Evolutionary conservation across 2,888 invertebrate genomes (phyloP).

Genomic region (Eupithecia inturbata): DNA sequence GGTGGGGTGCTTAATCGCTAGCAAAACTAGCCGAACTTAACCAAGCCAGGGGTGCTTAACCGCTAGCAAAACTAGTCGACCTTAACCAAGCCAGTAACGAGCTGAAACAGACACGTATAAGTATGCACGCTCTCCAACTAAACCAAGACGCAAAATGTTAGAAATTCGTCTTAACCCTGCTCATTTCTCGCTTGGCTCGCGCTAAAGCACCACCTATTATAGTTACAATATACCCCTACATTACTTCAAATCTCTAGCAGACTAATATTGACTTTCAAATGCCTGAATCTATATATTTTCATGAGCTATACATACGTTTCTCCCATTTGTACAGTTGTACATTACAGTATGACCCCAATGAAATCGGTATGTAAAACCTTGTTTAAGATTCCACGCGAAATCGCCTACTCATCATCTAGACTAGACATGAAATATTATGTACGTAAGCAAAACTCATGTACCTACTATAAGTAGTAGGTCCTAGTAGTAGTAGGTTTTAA

Average conservation of each 20-base stretch:
- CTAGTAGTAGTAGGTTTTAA: too few relatives aligned
- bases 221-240: conserved; percentile 1
- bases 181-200: background rate
- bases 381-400: background rate
- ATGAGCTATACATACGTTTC: background rate
- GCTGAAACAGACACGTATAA: background rate
- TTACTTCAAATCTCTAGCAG: conserved; percentile 10
- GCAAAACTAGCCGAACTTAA: background rate
- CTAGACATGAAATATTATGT: background rate
- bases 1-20: background rate
- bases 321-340: background rate
- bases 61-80: background rate
- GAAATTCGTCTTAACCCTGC: background rate
- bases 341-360: background rate
- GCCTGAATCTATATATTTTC: background rate
- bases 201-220: conserved; percentile 8
- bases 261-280: conserved; percentile 8
- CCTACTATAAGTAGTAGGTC: too few relatives aligned
- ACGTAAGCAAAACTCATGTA: conserved; percentile 17
- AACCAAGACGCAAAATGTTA: background rate
- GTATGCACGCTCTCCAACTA: background rate
- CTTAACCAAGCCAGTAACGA: background rate
- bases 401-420: background rate
- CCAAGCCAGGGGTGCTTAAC: background rate
- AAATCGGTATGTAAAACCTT: background rate